Percentiles rank a stretch among this genome's conserved stretches.
Evolutionary conservation across 2,888 invertebrate species (phyloP).

Genomic region (Ecliptopera silaceata): DNA sequence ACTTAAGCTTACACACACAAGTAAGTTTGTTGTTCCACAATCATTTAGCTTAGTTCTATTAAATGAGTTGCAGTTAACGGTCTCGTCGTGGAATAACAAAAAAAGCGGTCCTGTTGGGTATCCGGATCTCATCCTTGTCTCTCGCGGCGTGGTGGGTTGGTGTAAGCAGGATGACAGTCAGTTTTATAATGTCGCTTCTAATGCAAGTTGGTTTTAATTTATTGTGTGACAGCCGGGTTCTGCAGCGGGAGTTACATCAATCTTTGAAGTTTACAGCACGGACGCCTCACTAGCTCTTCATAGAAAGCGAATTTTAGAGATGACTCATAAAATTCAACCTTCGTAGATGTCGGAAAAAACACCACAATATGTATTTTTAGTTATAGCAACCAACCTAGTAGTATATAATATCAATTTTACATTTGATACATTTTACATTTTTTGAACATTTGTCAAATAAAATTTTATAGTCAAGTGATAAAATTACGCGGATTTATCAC

Average conservation of each 20-base stretch:
- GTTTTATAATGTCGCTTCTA: constrained; percentile 69
- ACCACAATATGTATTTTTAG: not conserved
- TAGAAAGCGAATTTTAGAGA: constrained; percentile 56
- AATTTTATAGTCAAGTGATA: too few species aligned
- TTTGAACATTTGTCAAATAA: too few species aligned
- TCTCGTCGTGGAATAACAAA: constrained; percentile 72
- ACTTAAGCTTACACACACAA: too few species aligned
- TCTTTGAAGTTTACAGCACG: constrained; percentile 51
- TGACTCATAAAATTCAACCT: constrained; percentile 37
- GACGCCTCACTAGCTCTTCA: constrained; percentile 36
- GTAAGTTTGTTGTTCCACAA: constrained; percentile 14
- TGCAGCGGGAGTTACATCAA: constrained; percentile 72
- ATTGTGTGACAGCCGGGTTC: constrained; percentile 77
- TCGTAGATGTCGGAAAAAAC: constrained; percentile 11
- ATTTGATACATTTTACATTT: too few species aligned
- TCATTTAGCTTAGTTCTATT: constrained; percentile 60
- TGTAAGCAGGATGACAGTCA: constrained; percentile 63
- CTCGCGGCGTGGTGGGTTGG: constrained; percentile 49
- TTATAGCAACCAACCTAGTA: not conserved
- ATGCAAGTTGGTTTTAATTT: constrained; percentile 78
- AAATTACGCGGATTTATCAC: too few species aligned
- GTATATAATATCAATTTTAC: too few species aligned
- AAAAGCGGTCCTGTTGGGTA: constrained; percentile 68
- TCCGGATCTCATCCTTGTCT: constrained; percentile 63
- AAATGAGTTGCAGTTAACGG: constrained; percentile 74